Evolutionary conservation across 2,797 vertebrate species (phyloP).

Genomic region (Bovichtus diacanthus): DNA sequence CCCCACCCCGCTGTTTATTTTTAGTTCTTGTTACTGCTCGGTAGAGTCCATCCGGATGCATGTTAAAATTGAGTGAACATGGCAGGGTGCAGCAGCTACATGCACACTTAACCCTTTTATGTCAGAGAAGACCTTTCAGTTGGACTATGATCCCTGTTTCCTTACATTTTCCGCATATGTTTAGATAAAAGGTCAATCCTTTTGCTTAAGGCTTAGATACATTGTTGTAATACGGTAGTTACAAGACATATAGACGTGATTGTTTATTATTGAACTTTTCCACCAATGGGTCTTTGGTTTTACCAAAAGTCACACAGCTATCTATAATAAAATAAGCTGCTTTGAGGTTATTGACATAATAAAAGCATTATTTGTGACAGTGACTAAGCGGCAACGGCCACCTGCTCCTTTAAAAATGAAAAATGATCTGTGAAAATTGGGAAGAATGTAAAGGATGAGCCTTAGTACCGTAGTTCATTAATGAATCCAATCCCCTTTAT

Average conservation of each 20-base stretch:
- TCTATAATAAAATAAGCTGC: not conserved
- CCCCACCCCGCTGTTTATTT: not conserved
- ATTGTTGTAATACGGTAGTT: not conserved
- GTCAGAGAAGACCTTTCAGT: not conserved
- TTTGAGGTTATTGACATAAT: not conserved
- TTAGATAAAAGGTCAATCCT: slow-evolving; percentile 5
- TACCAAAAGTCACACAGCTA: not conserved
- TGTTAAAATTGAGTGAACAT: not conserved
- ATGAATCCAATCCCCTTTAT: not conserved
- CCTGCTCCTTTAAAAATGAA: not conserved
- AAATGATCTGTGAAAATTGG: too few relatives aligned
- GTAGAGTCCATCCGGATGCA: not conserved
- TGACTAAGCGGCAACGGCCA: not conserved
- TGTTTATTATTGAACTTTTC: not conserved
- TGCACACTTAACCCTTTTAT: slow-evolving; percentile 4
- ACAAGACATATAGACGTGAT: not conserved
- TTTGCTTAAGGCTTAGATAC: not conserved
- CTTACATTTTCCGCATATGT: slow-evolving; percentile 9
- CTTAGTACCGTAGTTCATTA: too few relatives aligned
- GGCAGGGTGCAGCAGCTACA: not conserved
- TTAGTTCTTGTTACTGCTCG: not conserved
- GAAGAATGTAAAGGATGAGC: too few relatives aligned
- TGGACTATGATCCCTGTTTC: not conserved
- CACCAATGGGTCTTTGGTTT: not conserved
- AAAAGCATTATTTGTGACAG: not conserved